phyloP scores from a whole-genome alignment of 2,888 invertebrate species.

The Synanthedon myopaeformis region DNA sequence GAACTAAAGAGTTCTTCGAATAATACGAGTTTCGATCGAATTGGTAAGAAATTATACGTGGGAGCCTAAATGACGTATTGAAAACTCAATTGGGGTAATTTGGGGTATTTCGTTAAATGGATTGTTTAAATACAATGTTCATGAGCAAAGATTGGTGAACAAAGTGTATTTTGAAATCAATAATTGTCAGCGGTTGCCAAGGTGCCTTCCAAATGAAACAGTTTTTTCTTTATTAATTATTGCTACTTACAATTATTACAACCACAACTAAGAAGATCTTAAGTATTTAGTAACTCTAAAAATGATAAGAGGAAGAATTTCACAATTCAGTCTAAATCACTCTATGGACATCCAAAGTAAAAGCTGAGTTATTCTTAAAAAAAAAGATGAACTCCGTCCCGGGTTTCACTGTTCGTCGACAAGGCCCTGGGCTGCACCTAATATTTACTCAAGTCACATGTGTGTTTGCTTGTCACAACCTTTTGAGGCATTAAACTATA shows the following conservation, averaged over 20 bases:
- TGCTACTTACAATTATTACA: no score
- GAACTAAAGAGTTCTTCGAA: neutral
- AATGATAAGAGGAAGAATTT: no score
- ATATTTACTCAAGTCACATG: slow-evolving; percentile 57
- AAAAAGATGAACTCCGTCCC: no score
- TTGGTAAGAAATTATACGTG: slow-evolving; percentile 1
- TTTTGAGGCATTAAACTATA: slow-evolving; percentile 49
- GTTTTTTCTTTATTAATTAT: no score
- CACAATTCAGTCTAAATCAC: no score
- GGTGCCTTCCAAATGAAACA: neutral
- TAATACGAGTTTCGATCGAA: neutral
- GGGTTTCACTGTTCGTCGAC: no score
- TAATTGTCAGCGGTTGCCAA: neutral
- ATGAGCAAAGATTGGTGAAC: neutral
- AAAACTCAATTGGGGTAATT: slow-evolving; percentile 13
- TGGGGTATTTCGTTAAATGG: slow-evolving; percentile 18
- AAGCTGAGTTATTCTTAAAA: no score
- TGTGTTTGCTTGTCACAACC: slow-evolving; percentile 62
- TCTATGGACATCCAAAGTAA: no score
- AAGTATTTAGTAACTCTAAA: no score
- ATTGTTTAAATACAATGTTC: neutral
- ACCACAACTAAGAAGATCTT: no score
- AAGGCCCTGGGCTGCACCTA: neutral
- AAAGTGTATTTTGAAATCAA: neutral
- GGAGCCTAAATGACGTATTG: slow-evolving; percentile 17